These are phyloP conservation scores for Amblyjoppa fuscipennis DNA, from an alignment of 2,888 invertebrate genomes.

Conservation along the genomic window DNA sequence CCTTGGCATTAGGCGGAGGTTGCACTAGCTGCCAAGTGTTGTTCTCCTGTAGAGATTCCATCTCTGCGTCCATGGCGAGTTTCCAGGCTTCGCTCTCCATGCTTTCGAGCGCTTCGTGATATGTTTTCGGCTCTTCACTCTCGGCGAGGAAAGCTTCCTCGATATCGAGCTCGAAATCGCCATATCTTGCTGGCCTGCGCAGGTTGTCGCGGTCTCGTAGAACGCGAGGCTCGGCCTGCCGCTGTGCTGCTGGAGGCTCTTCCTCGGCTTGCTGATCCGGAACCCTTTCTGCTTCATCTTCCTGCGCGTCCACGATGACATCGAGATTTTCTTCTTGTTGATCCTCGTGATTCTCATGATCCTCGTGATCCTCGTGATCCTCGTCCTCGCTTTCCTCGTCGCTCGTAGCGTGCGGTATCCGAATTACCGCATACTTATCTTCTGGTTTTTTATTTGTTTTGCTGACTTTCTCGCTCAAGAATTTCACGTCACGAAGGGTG, in stretches of 20 bases:
- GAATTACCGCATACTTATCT: background rate
- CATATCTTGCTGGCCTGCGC: background rate
- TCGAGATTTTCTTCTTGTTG: background rate
- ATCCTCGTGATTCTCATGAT: background rate
- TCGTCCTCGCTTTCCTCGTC: background rate
- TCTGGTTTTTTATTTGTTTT: background rate
- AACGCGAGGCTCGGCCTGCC: background rate
- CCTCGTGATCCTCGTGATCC: background rate
- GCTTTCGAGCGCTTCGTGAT: slow-evolving; percentile 41
- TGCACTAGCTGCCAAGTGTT: slow-evolving; percentile 52
- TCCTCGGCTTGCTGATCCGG: background rate
- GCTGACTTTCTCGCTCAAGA: background rate
- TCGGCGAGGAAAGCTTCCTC: slow-evolving; percentile 11
- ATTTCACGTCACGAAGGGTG: background rate
- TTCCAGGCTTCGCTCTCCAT: slow-evolving; percentile 45
- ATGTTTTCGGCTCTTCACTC: slow-evolving; percentile 9
- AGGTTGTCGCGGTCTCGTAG: background rate
- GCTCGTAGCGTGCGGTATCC: background rate
- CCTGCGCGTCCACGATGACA: background rate
- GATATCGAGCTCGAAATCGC: slow-evolving; percentile 2
- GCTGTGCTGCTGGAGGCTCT: background rate
- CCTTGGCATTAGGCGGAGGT: slow-evolving; percentile 4
- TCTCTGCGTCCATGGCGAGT: slow-evolving; percentile 56
- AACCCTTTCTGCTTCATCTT: background rate
- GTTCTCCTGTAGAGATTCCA: slow-evolving; percentile 49